Evolutionary conservation across 2,888 invertebrate species (phyloP), one percentile per base, ranked within the genome.

Genomic region (Bombylius discolor): DNA sequence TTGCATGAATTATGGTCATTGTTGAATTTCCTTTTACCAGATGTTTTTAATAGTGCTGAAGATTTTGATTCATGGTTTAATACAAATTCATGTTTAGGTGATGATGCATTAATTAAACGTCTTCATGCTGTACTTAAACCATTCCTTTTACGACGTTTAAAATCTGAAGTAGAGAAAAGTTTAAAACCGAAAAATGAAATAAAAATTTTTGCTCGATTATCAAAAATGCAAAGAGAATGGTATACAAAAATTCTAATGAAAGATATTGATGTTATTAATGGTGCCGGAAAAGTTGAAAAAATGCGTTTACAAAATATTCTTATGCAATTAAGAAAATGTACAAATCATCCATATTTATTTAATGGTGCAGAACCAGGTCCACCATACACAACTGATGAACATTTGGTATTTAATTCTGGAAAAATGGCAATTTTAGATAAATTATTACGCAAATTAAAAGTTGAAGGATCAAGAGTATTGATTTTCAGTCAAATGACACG

Each of bases 51-150:
- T 70, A 93, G 92, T 61, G 83, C 92, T 3, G 92, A 93, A 70
- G 95, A 96, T 75, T 97, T 97, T 74, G 96, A 97, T 73, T 81
- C 86, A 0, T 95, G 95, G 94, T 97, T 97, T 71, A 93, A 94
- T 68, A 91, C 93, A 4, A 90, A 90, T 72, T 87, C 83, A 62
- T 92, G 92, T 67, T 76, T 94, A 51, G 92, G 90, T 12, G 92
- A 94, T 67, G 85, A 87, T 67, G 81, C 85, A 56, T 75, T 96
- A 54, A 88, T 96, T 0, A 85, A 89, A 67, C 80, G 96, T 62
- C 76, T 97, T 49, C 96, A 97, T 70, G 88, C 88, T 4, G 87
- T 89, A 3, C 76, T 97, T 11, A 81, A 93, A 64, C 96, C 96
- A 7, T 97, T 97, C 73, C 78, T 97, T 62, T 76, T 97, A 42